Evolutionary conservation across 2,797 vertebrate species (phyloP).

Genomic region (Dendrocincla fuliginosa): DNA sequence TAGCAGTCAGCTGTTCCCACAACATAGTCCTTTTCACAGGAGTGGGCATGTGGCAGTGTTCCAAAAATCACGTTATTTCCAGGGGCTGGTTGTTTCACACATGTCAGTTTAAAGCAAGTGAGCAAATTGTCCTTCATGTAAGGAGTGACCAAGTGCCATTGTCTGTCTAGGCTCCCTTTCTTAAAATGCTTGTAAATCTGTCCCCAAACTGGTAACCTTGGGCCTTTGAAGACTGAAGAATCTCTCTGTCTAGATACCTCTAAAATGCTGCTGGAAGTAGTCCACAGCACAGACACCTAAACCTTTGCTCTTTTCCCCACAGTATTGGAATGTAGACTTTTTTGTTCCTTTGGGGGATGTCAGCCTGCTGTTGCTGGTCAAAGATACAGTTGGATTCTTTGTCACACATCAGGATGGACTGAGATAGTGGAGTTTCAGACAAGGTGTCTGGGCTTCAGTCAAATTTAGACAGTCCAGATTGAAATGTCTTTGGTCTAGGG

Average conservation of each 20-base stretch:
- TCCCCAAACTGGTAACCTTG: background rate
- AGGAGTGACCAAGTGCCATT: background rate
- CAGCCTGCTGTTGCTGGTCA: background rate
- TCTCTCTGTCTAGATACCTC: background rate
- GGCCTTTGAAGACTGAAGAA: background rate
- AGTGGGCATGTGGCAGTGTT: rapidly evolving
- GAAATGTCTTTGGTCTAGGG: background rate
- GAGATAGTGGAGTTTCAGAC: background rate
- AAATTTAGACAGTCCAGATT: background rate
- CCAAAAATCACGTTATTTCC: background rate
- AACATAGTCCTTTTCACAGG: background rate
- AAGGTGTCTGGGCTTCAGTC: background rate
- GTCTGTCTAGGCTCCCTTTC: background rate
- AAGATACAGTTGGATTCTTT: background rate
- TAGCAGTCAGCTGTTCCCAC: background rate
- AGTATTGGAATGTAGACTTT: background rate
- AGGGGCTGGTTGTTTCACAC: background rate
- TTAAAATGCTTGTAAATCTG: background rate
- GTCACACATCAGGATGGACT: background rate
- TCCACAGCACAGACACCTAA: background rate
- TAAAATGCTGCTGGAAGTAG: background rate
- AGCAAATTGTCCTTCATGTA: background rate
- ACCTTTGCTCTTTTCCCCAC: background rate
- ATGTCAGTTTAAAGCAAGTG: background rate
- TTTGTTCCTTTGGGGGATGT: background rate